Conservation (phyloP, 2,113 vertebrate species). For the Hemibagrus wyckioides region DNA sequence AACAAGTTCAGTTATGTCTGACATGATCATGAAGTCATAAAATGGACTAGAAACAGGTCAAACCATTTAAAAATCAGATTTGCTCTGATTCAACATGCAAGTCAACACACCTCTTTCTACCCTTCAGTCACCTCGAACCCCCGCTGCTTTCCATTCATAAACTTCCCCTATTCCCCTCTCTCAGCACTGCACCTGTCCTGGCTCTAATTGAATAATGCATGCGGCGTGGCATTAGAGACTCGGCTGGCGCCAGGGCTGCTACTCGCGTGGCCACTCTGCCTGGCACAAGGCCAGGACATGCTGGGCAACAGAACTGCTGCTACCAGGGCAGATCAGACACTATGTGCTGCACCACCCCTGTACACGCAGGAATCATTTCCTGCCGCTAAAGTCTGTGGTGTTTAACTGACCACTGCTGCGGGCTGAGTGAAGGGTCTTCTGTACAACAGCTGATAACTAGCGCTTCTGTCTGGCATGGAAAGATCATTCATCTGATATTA, state of each 20-base stretch:
- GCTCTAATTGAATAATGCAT: constrained; percentile 57
- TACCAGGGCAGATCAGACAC: constrained; percentile 35
- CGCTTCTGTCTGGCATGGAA: constrained; percentile 27
- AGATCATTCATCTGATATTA: constrained; percentile 22
- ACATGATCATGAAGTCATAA: not conserved
- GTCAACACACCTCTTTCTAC: not conserved
- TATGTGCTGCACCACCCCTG: constrained; percentile 21
- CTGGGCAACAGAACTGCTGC: constrained; percentile 27
- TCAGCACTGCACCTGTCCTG: constrained; percentile 49
- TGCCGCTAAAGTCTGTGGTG: constrained; percentile 34
- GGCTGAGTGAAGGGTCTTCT: not conserved
- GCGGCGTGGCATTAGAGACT: constrained; percentile 42
- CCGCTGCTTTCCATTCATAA: constrained; percentile 29
- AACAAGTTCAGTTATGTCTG: not conserved
- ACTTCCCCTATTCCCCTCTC: constrained; percentile 9
- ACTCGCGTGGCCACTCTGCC: constrained; percentile 39
- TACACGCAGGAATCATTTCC: constrained; percentile 25
- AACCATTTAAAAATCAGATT: not conserved
- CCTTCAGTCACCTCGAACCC: not conserved
- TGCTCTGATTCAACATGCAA: no score
- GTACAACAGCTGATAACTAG: constrained; percentile 22
- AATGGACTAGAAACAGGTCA: not conserved
- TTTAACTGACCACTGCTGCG: not conserved
- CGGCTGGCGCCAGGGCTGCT: constrained; percentile 46
- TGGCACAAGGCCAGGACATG: constrained; percentile 53